Conservation (phyloP, 92 coral and sea anemone species). For the Chrysogorgia sp. region DNA sequence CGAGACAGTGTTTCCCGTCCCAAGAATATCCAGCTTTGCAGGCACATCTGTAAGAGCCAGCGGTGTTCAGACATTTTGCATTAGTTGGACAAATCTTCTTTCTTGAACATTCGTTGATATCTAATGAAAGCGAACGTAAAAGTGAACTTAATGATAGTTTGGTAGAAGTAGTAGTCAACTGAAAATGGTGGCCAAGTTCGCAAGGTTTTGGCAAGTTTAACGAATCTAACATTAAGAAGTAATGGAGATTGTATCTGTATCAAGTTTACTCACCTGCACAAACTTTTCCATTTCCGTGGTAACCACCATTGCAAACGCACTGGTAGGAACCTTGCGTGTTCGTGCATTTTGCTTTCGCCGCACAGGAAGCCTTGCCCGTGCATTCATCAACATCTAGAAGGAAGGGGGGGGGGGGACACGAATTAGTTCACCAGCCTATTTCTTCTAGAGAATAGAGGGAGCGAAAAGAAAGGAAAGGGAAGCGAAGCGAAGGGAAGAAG, state of each 20-base stretch:
- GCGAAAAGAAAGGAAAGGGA: too few species aligned
- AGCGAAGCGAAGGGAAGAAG: too few species aligned
- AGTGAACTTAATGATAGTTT: too few species aligned
- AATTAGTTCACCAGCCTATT: too few species aligned
- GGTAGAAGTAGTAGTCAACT: too few species aligned
- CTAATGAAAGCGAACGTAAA: constrained; percentile 1
- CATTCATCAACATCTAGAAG: too few species aligned
- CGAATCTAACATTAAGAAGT: too few species aligned
- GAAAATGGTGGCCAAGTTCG: too few species aligned
- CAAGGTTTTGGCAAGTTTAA: too few species aligned
- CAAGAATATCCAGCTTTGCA: neutral
- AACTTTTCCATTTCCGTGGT: constrained; percentile 33
- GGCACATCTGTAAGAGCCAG: constrained; percentile 19
- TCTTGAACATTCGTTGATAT: constrained; percentile 22
- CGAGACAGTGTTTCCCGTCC: neutral
- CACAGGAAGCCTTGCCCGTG: constrained; percentile 1
- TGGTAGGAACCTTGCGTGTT: constrained; percentile 40
- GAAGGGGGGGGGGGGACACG: too few species aligned
- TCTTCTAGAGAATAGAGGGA: too few species aligned
- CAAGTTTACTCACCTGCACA: constrained; percentile 50
- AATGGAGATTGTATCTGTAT: too few species aligned
- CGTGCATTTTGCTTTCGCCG: constrained; percentile 12
- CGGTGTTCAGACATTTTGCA: constrained; percentile 27
- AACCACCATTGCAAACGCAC: constrained; percentile 46
- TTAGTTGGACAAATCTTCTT: neutral